Evolutionary conservation across 2,888 invertebrate genomes (phyloP).

Genomic region (Diplazon laetatorius): DNA sequence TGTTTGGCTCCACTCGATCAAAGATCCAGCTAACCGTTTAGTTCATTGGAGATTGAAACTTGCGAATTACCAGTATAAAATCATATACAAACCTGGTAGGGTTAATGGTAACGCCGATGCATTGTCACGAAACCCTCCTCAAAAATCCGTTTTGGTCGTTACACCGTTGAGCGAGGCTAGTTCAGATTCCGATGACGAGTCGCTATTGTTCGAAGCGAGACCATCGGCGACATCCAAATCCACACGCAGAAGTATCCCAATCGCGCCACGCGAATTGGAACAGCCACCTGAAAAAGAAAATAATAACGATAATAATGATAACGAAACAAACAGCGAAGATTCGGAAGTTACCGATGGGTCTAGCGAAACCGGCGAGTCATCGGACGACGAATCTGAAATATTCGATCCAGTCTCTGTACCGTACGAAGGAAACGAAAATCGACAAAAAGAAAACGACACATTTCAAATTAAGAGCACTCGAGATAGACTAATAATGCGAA

Average conservation of each 20-base stretch:
- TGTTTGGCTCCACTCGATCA: slow-evolving; percentile 67
- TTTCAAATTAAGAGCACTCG: background rate
- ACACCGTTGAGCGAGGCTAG: background rate
- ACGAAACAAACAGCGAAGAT: too few relatives aligned
- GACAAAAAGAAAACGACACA: background rate
- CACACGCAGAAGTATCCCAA: too few relatives aligned
- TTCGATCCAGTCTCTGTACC: background rate
- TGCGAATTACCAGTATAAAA: slow-evolving; percentile 72
- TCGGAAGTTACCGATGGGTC: too few relatives aligned
- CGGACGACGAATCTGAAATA: too few relatives aligned
- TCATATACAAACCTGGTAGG: slow-evolving; percentile 73
- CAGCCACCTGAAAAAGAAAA: too few relatives aligned
- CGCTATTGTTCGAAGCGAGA: too few relatives aligned
- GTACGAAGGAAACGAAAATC: too few relatives aligned
- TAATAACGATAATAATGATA: too few relatives aligned
- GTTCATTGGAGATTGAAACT: slow-evolving; percentile 71
- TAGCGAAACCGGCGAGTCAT: too few relatives aligned
- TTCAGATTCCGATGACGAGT: background rate
- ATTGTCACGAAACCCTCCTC: slow-evolving; percentile 62
- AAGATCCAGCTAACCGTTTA: slow-evolving; percentile 71
- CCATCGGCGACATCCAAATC: too few relatives aligned
- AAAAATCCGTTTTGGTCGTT: slow-evolving; percentile 9
- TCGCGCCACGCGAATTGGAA: too few relatives aligned
- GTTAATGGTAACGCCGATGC: slow-evolving; percentile 74
- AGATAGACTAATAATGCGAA: slow-evolving; percentile 45